Base-by-base conservation (phyloP, 37 sponge, comb jelly and placozoan genomes). In the Aphrocallistes beatrix region DNA sequence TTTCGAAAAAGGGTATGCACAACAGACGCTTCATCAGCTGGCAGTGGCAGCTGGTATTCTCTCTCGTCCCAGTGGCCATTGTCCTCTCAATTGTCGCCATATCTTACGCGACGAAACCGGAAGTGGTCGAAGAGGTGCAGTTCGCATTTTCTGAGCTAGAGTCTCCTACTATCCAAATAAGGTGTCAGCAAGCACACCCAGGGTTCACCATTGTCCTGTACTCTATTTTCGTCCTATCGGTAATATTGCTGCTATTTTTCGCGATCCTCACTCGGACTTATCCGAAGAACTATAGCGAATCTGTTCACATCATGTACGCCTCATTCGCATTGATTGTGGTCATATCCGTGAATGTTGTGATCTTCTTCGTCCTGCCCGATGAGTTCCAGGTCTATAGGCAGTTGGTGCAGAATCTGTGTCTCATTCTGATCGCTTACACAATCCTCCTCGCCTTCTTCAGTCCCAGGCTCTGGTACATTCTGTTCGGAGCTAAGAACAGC, bases 211-310 rank as follows among this genome's bases (percentile, higher is more conserved):
- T 91, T 25, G 19, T 84, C 38, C 89, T 91, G 38, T 51, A 89
- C 39, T 83, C 91, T 0, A 50, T 85, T 0, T 69, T 93, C 37
- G 85, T 93, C 25, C 42, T 84, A 30, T 84, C 81, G 1, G 85
- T 86, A 48, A 91, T 89, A 23, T 82, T 87, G n/a, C 87, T 60
- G 75, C 21, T 60, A 60, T 60, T 60, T 60, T 60, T 93, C 3
- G 93, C 89, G 19, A 85, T 32, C 37, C 37, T 89, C 21, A 93
- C 91, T 37, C 87, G 90, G 36, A 83, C 83, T 0, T 93, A 87
- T 83, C 93, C 93, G 0, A 86, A 86, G 37, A 93, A 93, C 39
- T 93, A 91, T 87, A 90, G 91, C 50, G 93, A 93, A 83, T 89
- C 91, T 0, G 87, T 86, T 38, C 86, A 91, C 37, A 82, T 93